A percentile compares a stretch with the other conserved stretches of the same genome.
Evolutionary conservation across 2,113 vertebrate species (phyloP).

Genomic region (Varanus komodoensis): DNA sequence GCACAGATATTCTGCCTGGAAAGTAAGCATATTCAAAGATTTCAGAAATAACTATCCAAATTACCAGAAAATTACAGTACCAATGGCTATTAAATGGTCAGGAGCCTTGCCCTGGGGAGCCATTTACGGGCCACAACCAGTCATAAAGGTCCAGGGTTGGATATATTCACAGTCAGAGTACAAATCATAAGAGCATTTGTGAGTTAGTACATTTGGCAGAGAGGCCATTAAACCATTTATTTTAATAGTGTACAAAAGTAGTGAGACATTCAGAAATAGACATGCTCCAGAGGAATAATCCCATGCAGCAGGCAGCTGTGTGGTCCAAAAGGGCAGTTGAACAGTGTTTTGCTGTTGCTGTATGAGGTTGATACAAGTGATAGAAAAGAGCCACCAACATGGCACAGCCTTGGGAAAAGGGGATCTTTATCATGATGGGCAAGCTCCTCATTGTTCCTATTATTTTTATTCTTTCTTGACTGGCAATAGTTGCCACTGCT

Average conservation of each 20-base stretch:
- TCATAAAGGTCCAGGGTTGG: not conserved
- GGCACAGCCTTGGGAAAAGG: not conserved
- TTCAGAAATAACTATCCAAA: not conserved
- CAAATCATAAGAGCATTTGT: not conserved
- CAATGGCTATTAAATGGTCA: not conserved
- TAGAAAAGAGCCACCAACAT: not conserved
- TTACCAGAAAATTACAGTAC: not conserved
- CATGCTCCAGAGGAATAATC: not conserved
- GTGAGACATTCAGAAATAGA: not conserved
- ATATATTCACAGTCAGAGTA: not conserved
- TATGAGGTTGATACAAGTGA: not conserved
- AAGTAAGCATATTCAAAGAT: too few relatives aligned
- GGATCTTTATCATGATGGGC: not conserved
- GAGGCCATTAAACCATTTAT: not conserved
- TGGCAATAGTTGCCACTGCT: not conserved
- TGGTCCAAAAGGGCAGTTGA: not conserved
- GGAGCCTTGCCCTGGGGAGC: not conserved
- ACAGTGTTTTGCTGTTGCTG: not conserved
- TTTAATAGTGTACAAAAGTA: not conserved
- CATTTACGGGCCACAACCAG: not conserved
- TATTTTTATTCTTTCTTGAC: not conserved
- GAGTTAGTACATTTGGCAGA: not conserved
- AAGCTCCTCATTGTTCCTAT: not conserved
- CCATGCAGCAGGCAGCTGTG: not conserved
- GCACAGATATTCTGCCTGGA: conserved; percentile 28